Conservation (phyloP, 1,140 invertebrate genomes). For the Drosophila pectinifera region DNA sequence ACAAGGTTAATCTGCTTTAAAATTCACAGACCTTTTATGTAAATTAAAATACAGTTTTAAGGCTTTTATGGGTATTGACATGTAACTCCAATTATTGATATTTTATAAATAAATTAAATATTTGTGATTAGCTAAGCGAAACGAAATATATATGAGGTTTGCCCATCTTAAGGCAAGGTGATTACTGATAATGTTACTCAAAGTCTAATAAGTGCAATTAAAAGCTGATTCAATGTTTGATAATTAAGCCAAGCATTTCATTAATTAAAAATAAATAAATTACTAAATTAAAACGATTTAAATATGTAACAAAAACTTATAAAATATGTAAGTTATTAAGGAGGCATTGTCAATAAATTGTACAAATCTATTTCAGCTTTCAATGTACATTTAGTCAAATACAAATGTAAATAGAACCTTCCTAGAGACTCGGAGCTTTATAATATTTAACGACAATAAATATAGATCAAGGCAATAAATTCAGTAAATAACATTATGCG, state of each 20-base stretch:
- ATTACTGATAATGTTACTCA: neutral
- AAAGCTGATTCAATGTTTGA: neutral
- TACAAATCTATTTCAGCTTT: neutral
- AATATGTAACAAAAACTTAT: neutral
- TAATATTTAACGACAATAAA: neutral
- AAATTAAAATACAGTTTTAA: neutral
- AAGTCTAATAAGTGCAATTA: neutral
- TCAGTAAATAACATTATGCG: neutral
- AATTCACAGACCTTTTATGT: slow-evolving; percentile 7
- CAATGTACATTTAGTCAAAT: neutral
- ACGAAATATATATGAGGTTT: neutral
- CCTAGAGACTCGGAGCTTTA: no score
- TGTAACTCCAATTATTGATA: no score
- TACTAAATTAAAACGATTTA: neutral
- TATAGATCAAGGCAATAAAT: neutral
- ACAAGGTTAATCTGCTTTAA: neutral
- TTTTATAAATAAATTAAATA: neutral
- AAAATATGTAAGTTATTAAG: neutral
- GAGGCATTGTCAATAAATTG: neutral
- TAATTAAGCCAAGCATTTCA: neutral
- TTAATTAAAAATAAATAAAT: neutral
- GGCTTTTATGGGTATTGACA: no score
- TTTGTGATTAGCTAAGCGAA: neutral
- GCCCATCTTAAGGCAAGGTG: neutral
- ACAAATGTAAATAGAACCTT: neutral